Conservation (phyloP, 2,888 invertebrate species). For the Herminia tarsipennalis region DNA sequence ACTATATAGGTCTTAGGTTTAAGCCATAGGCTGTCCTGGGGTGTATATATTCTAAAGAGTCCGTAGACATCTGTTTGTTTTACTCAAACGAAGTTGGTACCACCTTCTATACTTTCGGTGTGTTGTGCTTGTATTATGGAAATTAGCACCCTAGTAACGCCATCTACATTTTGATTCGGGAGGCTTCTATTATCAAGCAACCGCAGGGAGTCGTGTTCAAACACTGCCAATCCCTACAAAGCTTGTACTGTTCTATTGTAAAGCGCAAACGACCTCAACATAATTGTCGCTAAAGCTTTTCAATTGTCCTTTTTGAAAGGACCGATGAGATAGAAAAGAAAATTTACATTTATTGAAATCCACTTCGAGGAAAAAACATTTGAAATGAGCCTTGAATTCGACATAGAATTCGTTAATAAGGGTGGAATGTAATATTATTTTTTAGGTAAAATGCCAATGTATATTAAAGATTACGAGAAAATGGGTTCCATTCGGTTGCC, state of each 20-base stretch:
- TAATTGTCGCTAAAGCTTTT: slow-evolving; percentile 9
- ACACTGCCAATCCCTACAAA: background rate
- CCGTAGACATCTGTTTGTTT: too few relatives aligned
- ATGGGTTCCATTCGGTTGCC: slow-evolving; percentile 4
- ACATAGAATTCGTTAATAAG: slow-evolving; percentile 20
- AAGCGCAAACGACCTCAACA: slow-evolving; percentile 1
- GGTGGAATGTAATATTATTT: slow-evolving; percentile 1
- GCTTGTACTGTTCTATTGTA: slow-evolving; percentile 6
- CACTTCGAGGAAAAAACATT: slow-evolving; percentile 19
- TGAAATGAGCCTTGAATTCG: slow-evolving; percentile 12
- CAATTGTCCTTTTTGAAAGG: too few relatives aligned
- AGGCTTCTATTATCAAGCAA: background rate
- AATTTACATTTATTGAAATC: slow-evolving; percentile 35
- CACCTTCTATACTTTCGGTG: too few relatives aligned
- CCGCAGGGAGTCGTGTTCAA: background rate
- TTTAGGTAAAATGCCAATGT: slow-evolving; percentile 4
- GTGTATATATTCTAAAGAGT: too few relatives aligned
- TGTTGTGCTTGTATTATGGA: too few relatives aligned
- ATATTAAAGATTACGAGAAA: background rate
- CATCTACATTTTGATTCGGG: background rate
- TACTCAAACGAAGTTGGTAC: too few relatives aligned
- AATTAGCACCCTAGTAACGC: background rate
- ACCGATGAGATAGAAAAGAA: slow-evolving; percentile 25
- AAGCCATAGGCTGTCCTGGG: too few relatives aligned
- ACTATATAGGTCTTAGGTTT: too few relatives aligned